Conservation (phyloP, 2,888 invertebrate species). For the Seira sanloemensis region DNA sequence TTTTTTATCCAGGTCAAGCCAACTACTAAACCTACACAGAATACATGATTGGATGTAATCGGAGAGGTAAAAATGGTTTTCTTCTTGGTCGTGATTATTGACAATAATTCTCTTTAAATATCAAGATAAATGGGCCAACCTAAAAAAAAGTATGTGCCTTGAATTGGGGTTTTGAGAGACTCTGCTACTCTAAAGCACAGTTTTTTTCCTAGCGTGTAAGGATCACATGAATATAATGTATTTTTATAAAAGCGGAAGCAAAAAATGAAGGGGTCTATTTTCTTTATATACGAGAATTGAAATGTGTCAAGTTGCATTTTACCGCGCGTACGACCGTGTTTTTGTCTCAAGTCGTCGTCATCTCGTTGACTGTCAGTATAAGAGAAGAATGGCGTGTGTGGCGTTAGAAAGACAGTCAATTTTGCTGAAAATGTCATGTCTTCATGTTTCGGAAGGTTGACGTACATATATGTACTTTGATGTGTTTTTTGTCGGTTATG, state of each 20-base stretch:
- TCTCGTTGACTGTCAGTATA: background rate
- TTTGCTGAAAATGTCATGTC: background rate
- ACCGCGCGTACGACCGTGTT: no score
- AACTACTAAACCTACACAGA: background rate
- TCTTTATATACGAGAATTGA: background rate
- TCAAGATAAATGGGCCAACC: conserved; percentile 9
- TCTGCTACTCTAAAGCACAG: no score
- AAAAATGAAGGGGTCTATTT: background rate
- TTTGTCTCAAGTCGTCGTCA: background rate
- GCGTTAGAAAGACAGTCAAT: background rate
- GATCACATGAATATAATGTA: background rate
- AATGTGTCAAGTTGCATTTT: background rate
- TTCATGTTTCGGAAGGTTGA: background rate
- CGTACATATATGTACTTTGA: no score
- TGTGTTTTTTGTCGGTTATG: background rate
- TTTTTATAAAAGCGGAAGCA: background rate
- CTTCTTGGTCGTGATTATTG: conserved; percentile 13
- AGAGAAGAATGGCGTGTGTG: background rate
- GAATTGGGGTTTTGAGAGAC: background rate
- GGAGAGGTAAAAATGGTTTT: background rate
- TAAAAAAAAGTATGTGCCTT: background rate
- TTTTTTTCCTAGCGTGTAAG: background rate
- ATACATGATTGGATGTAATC: background rate
- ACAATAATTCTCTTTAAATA: conserved; percentile 9
- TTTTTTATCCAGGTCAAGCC: conserved; percentile 38